Evolutionary conservation across 2,797 vertebrate species (phyloP).

Genomic region (Lepidocolaptes lacrymiger): DNA sequence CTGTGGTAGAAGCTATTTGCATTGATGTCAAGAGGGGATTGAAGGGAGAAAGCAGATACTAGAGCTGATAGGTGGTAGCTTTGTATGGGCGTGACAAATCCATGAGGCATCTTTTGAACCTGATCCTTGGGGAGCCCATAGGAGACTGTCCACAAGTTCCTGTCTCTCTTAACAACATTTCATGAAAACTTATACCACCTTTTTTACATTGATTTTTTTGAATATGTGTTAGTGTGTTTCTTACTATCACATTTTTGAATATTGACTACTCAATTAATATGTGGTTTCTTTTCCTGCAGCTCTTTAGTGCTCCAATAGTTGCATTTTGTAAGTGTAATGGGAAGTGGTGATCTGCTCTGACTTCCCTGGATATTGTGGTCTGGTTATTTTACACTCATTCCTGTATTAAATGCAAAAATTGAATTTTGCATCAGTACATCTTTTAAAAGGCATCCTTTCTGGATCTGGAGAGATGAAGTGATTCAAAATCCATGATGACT

Average conservation of each 20-base stretch:
- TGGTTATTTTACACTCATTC: neutral
- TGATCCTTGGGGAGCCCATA: neutral
- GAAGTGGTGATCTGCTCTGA: neutral
- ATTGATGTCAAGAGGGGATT: neutral
- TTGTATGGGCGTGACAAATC: rapidly evolving
- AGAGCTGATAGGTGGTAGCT: neutral
- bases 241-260: neutral
- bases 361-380: neutral
- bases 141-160: neutral
- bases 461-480: neutral
- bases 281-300: neutral
- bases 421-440: neutral
- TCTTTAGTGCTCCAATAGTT: neutral
- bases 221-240: neutral
- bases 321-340: neutral
- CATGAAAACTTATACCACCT: neutral
- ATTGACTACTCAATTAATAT: neutral
- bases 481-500: neutral
- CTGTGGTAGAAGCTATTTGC: neutral
- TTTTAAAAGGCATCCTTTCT: neutral
- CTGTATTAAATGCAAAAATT: neutral
- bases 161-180: neutral
- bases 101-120: neutral
- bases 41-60: neutral
- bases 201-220: neutral